Evolutionary conservation across 2,888 invertebrate species (phyloP).

Genomic region (Sesia apiformis): DNA sequence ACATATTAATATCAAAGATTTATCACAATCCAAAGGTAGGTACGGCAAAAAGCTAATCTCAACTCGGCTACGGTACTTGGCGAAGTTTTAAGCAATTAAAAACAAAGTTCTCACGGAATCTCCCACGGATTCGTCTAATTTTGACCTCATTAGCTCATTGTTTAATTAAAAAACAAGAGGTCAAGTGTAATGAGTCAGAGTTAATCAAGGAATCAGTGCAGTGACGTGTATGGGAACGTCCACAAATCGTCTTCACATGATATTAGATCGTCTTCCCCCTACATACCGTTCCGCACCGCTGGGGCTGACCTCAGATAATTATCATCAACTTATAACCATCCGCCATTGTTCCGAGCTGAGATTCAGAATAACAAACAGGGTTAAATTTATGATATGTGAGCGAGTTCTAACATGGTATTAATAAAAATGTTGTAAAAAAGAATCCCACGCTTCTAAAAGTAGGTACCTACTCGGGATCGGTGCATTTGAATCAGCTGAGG

Average conservation of each 20-base stretch:
- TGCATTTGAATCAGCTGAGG: no score
- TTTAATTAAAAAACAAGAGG: constrained; percentile 47
- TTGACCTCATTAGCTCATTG: constrained; percentile 26
- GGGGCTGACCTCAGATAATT: constrained; percentile 65
- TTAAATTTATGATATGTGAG: constrained; percentile 37
- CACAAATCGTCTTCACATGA: constrained; percentile 71
- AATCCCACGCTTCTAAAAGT: neutral
- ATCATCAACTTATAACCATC: constrained; percentile 58
- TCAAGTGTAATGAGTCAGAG: constrained; percentile 66
- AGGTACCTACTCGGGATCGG: no score
- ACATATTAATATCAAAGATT: no score
- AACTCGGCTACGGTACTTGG: no score
- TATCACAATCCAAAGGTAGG: no score
- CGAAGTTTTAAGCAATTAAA: no score
- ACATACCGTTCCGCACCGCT: constrained; percentile 63
- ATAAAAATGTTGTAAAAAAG: neutral
- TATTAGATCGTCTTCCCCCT: constrained; percentile 58
- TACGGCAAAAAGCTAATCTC: no score
- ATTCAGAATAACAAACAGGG: constrained; percentile 35
- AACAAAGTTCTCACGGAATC: neutral
- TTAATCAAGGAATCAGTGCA: constrained; percentile 64
- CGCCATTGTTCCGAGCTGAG: constrained; percentile 57
- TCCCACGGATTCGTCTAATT: constrained; percentile 22
- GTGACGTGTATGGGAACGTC: constrained; percentile 61
- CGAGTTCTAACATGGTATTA: neutral